Percentiles rank a stretch among this genome's conserved stretches.
These are phyloP conservation scores for Maniola hyperantus DNA, from an alignment of 2,888 invertebrate species.

Conservation along the genomic window DNA sequence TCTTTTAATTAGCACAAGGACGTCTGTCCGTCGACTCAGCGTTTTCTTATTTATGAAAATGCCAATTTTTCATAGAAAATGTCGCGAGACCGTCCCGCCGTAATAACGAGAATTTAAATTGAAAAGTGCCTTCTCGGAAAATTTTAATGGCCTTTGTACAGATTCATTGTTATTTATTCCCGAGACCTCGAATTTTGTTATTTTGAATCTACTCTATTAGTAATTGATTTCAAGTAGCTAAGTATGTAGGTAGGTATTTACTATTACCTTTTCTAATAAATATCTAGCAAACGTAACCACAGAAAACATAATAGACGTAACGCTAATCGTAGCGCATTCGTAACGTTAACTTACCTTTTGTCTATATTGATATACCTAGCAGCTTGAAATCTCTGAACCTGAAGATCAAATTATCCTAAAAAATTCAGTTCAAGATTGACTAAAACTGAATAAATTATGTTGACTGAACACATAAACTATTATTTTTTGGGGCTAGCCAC, in stretches of 20 bases:
- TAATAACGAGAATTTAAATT: slow-evolving; percentile 59
- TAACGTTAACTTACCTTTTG: no score
- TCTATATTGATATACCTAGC: no score
- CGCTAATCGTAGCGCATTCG: no score
- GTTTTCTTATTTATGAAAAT: slow-evolving; percentile 59
- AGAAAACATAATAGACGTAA: no score
- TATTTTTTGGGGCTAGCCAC: no score
- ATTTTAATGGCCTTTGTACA: slow-evolving; percentile 49
- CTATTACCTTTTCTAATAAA: no score
- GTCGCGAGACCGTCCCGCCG: slow-evolving; percentile 43
- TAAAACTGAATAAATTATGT: no score
- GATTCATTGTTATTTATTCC: slow-evolving; percentile 28
- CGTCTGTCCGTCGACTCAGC: slow-evolving; percentile 48
- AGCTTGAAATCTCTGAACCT: no score
- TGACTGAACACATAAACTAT: no score
- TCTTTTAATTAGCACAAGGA: slow-evolving; percentile 58
- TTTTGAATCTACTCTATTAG: background rate
- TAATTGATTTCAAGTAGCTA: background rate
- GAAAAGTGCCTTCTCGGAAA: slow-evolving; percentile 48
- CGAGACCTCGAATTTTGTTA: slow-evolving; percentile 11
- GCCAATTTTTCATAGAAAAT: slow-evolving; percentile 50
- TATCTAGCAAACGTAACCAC: background rate
- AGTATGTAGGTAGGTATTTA: no score
- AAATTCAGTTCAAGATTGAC: no score
- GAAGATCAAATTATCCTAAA: no score